phyloP scores from a whole-genome alignment of 2,797 vertebrate genomes.

The Sebastes trivittatus region DNA sequence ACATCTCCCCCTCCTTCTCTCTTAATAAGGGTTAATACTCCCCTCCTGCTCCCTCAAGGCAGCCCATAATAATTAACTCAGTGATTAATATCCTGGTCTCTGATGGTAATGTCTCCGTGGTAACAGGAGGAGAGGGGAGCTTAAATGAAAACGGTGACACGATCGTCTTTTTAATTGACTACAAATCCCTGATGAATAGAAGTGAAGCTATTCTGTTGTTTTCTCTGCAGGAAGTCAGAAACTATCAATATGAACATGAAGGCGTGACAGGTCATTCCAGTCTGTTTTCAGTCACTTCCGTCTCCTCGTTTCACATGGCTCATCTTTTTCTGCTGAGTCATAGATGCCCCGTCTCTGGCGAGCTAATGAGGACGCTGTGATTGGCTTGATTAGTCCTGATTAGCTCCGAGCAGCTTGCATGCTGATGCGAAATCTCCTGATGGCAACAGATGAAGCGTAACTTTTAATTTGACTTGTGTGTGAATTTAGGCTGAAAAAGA shows the following conservation, averaged over 20 bases:
- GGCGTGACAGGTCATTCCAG: slow-evolving; percentile 36
- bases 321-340: slow-evolving; percentile 43
- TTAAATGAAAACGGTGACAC: slow-evolving; percentile 59
- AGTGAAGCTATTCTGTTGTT: not conserved
- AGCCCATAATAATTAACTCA: slow-evolving; percentile 73
- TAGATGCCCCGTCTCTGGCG: slow-evolving; percentile 3
- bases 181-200: slow-evolving; percentile 52
- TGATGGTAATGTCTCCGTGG: slow-evolving; percentile 64
- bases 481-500: slow-evolving; percentile 22
- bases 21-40: slow-evolving; percentile 72
- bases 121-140: slow-evolving; percentile 56
- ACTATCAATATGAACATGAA: slow-evolving; percentile 3
- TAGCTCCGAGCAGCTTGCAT: slow-evolving; percentile 18
- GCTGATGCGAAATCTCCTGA: slow-evolving; percentile 42
- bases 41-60: slow-evolving; percentile 66
- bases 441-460: slow-evolving; percentile 33
- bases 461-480: slow-evolving; percentile 39
- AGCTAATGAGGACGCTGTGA: slow-evolving; percentile 38
- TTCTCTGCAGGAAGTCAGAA: not conserved
- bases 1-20: slow-evolving; percentile 11
- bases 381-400: slow-evolving; percentile 59
- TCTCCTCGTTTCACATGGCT: slow-evolving; percentile 4
- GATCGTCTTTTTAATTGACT: slow-evolving; percentile 61
- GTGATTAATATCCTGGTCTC: slow-evolving; percentile 76
- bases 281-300: slow-evolving; percentile 40